Percentiles rank a stretch among this genome's conserved stretches.
Evolutionary conservation across 2,113 vertebrate genomes (phyloP).

Genomic region (Dendropsophus ebraccatus): DNA sequence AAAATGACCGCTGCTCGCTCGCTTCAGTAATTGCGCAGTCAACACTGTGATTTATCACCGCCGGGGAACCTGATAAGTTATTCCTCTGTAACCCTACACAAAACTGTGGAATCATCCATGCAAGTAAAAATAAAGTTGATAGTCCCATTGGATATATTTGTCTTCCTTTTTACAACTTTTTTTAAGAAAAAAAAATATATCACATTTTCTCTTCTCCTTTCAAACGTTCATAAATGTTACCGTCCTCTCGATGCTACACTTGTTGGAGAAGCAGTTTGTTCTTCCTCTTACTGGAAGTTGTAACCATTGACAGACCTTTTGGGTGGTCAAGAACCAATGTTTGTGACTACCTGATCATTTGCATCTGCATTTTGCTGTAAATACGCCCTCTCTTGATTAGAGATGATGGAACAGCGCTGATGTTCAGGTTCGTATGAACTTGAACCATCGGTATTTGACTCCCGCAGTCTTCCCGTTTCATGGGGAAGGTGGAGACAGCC

Average conservation of each 20-base stretch:
- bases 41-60: slow-evolving; percentile 8
- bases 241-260: not conserved
- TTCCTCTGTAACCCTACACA: not conserved
- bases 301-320: not conserved
- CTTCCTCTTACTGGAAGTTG: not conserved
- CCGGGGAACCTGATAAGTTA: not conserved
- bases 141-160: not conserved
- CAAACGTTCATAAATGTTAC: not conserved
- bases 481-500: too few relatives aligned
- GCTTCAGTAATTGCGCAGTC: slow-evolving; percentile 30
- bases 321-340: not conserved
- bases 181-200: not conserved
- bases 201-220: not conserved
- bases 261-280: not conserved
- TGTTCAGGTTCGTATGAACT: too few relatives aligned
- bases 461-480: too few relatives aligned
- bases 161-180: not conserved
- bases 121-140: not conserved
- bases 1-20: not conserved
- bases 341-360: not conserved
- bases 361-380: not conserved
- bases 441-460: too few relatives aligned
- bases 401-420: too few relatives aligned
- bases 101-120: not conserved
- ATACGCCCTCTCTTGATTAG: too few relatives aligned